Percentiles rank a stretch among this genome's conserved stretches.
phyloP scores from a whole-genome alignment of 1,140 invertebrate species.

The Thalassaphorura encarpata region DNA sequence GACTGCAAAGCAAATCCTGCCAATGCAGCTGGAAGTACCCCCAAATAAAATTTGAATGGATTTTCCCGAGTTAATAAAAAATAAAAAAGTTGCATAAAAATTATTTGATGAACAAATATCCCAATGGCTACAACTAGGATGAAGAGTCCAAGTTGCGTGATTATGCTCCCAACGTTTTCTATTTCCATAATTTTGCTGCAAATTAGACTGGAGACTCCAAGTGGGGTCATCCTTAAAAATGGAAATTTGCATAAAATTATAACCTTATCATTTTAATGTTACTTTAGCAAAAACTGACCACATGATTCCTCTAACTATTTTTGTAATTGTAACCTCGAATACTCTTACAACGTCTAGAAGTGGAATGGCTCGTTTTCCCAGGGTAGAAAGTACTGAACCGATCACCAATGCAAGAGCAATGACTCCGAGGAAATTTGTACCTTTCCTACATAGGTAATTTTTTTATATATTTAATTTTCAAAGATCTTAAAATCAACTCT shows the following conservation, averaged over 20 bases:
- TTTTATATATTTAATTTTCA: too few relatives aligned
- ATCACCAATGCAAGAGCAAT: neutral
- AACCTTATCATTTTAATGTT: too few relatives aligned
- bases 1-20: constrained; percentile 35
- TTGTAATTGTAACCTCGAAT: neutral
- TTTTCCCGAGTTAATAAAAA: neutral
- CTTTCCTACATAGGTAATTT: neutral
- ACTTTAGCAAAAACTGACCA: too few relatives aligned
- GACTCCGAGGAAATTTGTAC: neutral
- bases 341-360: neutral
- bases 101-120: neutral
- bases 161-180: neutral
- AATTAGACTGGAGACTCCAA: neutral
- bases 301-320: neutral
- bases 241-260: too few relatives aligned
- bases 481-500: too few relatives aligned
- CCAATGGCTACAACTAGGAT: neutral
- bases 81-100: neutral
- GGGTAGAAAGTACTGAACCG: neutral
- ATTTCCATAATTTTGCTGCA: neutral
- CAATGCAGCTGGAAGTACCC: neutral
- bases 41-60: neutral
- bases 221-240: neutral
- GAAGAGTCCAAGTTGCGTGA: neutral
- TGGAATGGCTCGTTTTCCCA: neutral